Evolutionary conservation across 2,888 invertebrate genomes (phyloP).

Genomic region (Drosophila diplacantha): DNA sequence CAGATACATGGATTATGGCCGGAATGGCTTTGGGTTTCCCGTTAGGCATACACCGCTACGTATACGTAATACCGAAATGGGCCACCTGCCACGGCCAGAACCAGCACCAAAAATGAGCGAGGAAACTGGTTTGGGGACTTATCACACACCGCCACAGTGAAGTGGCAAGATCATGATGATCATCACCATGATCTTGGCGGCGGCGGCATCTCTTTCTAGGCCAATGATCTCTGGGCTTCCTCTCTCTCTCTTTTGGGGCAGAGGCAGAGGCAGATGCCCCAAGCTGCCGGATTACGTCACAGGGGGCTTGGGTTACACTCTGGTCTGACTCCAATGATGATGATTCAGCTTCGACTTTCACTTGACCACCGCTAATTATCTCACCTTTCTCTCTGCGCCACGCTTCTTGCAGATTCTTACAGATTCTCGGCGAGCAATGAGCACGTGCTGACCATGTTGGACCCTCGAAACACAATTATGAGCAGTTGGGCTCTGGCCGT

Average conservation of each 20-base stretch:
- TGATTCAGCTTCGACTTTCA: constrained; percentile 54
- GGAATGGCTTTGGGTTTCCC: constrained; percentile 20
- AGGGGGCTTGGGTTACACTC: constrained; percentile 43
- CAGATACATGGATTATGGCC: constrained; percentile 60
- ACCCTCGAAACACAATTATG: constrained; percentile 24
- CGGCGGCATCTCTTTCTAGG: constrained; percentile 52
- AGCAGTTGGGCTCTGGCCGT: constrained; percentile 27
- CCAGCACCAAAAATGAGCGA: constrained; percentile 1
- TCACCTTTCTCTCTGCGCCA: constrained; percentile 40
- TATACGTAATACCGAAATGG: constrained; percentile 65
- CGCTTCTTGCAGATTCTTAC: constrained; percentile 46
- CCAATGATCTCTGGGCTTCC: constrained; percentile 57
- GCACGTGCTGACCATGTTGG: constrained; percentile 46
- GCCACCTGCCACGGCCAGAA: constrained; percentile 42
- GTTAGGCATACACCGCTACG: constrained; percentile 41
- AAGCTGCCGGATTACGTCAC: constrained; percentile 55
- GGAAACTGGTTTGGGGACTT: constrained; percentile 54
- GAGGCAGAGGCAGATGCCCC: constrained; percentile 12
- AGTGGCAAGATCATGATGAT: constrained; percentile 27
- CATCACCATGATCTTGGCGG: constrained; percentile 21
- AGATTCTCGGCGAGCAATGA: constrained; percentile 57
- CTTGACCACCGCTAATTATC: constrained; percentile 44
- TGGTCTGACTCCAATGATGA: constrained; percentile 21
- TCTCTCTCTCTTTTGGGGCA: constrained; percentile 1
- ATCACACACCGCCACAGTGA: constrained; percentile 40